Evolutionary conservation across 2,113 vertebrate genomes (phyloP).

Genomic region (Aptenodytes forsteri): DNA sequence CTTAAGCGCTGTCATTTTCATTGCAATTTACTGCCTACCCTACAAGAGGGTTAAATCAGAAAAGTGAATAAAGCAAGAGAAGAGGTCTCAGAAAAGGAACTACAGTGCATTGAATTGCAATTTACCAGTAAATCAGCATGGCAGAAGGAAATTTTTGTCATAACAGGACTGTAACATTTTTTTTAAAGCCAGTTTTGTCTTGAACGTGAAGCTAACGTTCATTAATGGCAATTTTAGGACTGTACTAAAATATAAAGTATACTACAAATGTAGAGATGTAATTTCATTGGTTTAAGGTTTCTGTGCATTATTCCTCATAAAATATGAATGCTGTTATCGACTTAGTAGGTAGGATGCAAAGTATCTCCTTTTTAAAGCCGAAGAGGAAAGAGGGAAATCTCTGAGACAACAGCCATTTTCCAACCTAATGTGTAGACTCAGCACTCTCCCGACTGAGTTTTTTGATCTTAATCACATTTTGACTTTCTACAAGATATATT

Average conservation of each 20-base stretch:
- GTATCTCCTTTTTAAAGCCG: constrained; percentile 54
- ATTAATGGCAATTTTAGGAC: constrained; percentile 52
- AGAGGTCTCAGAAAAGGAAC: constrained; percentile 27
- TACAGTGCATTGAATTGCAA: neutral
- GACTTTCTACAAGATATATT: constrained; percentile 4
- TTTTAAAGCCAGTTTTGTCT: constrained; percentile 38
- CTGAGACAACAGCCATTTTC: constrained; percentile 43
- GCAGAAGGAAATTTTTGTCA: constrained; percentile 11
- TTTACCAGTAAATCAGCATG: constrained; percentile 40
- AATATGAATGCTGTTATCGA: constrained; percentile 76
- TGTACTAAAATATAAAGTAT: constrained; percentile 45
- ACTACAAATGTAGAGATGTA: constrained; percentile 47
- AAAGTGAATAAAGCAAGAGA: constrained; percentile 43
- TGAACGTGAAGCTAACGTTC: constrained; percentile 41
- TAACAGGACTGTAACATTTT: constrained; percentile 8
- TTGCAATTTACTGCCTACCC: constrained; percentile 37
- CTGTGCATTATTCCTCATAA: constrained; percentile 76
- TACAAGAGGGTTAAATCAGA: constrained; percentile 46
- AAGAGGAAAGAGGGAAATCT: constrained; percentile 49
- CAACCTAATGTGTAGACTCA: constrained; percentile 8
- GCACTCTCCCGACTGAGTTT: constrained; percentile 5
- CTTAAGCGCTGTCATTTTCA: constrained; percentile 37
- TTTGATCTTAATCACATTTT: constrained; percentile 37
- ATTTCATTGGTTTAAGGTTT: constrained; percentile 77
- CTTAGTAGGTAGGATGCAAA: constrained; percentile 62